A percentile compares a stretch with the other conserved stretches of the same genome.
Conservation (phyloP, 1,140 invertebrate genomes). For the Metopolophium dirhodum region DNA sequence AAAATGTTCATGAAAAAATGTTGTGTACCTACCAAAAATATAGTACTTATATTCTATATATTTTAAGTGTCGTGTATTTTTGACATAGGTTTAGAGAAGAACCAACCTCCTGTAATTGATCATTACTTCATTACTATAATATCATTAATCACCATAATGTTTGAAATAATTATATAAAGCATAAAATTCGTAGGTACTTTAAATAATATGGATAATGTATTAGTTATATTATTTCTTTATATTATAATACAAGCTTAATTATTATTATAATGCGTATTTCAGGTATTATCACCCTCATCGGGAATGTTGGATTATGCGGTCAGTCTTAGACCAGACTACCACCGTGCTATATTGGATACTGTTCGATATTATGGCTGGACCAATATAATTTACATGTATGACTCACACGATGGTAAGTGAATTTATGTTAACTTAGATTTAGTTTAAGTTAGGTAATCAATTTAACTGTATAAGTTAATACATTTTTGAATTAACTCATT, state of each 20-base stretch:
- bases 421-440: background rate
- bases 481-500: background rate
- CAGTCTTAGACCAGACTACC: constrained; percentile 93
- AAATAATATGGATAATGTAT: too few species aligned
- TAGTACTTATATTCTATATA: background rate
- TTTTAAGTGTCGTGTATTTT: background rate
- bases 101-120: too few species aligned
- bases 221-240: background rate
- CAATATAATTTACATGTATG: constrained; percentile 92
- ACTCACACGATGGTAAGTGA: constrained; percentile 91
- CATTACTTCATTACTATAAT: background rate
- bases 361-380: constrained; percentile 91
- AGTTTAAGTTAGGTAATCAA: background rate
- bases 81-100: background rate
- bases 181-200: background rate
- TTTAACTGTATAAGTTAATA: background rate
- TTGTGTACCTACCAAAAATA: background rate
- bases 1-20: background rate
- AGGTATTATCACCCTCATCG: constrained; percentile 83
- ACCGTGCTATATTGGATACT: constrained; percentile 90
- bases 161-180: background rate
- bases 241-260: background rate
- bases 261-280: constrained; percentile 59
- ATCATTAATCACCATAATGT: background rate
- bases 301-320: constrained; percentile 86